These are phyloP conservation scores for Plestiodon gilberti DNA, from an alignment of 2,113 vertebrate species.

Conservation along the genomic window DNA sequence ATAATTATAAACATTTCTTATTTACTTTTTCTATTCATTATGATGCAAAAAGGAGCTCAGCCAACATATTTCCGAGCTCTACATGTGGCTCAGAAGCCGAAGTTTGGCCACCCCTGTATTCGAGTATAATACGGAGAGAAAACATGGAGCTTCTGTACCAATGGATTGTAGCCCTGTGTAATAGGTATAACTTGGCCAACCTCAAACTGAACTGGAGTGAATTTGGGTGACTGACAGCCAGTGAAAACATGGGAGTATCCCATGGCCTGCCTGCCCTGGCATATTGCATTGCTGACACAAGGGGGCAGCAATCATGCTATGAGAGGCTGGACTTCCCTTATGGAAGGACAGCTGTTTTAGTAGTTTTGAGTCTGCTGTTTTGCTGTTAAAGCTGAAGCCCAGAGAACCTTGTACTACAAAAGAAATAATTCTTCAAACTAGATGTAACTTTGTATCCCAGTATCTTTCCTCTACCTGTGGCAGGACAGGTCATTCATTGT, in stretches of 20 bases:
- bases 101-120: no score
- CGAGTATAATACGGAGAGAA: background rate
- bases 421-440: background rate
- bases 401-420: background rate
- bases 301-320: background rate
- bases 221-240: background rate
- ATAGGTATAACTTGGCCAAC: background rate
- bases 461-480: background rate
- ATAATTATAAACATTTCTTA: no score
- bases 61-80: no score
- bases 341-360: constrained; percentile 6
- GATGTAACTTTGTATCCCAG: constrained; percentile 2
- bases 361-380: background rate
- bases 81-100: no score
- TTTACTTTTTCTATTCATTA: no score
- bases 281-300: background rate
- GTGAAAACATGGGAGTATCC: background rate
- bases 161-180: background rate
- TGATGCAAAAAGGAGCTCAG: no score
- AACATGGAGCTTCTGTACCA: background rate
- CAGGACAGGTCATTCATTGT: constrained; percentile 1
- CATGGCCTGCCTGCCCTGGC: background rate
- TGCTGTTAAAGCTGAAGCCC: background rate
- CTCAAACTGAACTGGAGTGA: background rate
- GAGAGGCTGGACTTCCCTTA: background rate